Percentiles rank a stretch among this genome's conserved stretches.
phyloP scores from a whole-genome alignment of 1,140 invertebrate genomes.

The Pinna nobilis region DNA sequence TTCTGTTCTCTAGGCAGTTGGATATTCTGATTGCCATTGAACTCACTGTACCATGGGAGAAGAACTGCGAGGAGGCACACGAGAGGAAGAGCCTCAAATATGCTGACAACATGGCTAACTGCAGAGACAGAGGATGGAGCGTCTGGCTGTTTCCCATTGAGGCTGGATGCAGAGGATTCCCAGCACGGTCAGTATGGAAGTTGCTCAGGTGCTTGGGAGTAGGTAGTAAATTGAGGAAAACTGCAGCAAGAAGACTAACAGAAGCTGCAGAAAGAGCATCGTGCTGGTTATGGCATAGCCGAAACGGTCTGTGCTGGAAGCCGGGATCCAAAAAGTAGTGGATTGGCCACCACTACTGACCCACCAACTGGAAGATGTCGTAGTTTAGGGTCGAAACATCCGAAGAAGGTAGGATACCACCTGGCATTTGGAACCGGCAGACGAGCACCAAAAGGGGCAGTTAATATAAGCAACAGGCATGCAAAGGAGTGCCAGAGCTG shows the following conservation, averaged over 20 bases:
- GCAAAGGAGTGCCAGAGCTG: too few species aligned
- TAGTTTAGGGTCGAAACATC: too few species aligned
- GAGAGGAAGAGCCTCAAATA: slow-evolving; percentile 9
- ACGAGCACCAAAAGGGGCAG: too few species aligned
- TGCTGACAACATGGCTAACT: too few species aligned
- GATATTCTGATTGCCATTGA: slow-evolving; percentile 3
- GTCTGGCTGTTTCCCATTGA: too few species aligned
- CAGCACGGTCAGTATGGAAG: slow-evolving; percentile 30
- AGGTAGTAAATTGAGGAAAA: slow-evolving; percentile 11
- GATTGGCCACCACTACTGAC: too few species aligned
- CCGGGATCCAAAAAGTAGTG: too few species aligned
- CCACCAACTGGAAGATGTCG: too few species aligned
- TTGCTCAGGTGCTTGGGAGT: slow-evolving; percentile 14
- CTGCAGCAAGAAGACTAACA: background rate
- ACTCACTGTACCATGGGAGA: slow-evolving; percentile 13
- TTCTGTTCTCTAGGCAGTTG: background rate
- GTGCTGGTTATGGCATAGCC: slow-evolving; percentile 30
- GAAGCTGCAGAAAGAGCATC: slow-evolving; percentile 21
- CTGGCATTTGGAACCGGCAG: too few species aligned
- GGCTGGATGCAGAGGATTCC: slow-evolving; percentile 38
- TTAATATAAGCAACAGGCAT: too few species aligned
- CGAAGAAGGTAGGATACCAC: too few species aligned
- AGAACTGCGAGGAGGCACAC: slow-evolving; percentile 14
- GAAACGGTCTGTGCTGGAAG: slow-evolving; percentile 16
- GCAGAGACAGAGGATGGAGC: too few species aligned